Conservation (phyloP, 2,888 invertebrate genomes). For the Meiosimyza platycephala region DNA sequence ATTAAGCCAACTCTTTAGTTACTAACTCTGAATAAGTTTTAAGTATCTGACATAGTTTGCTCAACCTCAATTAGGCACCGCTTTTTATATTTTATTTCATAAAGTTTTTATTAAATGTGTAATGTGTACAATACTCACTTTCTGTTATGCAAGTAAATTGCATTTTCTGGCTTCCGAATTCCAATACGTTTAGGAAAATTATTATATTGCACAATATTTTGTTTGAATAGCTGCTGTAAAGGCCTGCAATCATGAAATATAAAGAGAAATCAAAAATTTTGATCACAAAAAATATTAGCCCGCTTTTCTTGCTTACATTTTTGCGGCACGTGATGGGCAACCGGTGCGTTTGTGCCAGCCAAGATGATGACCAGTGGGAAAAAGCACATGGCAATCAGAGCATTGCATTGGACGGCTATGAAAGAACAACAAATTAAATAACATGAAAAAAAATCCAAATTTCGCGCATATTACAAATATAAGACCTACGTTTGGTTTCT, state of each 20-base stretch:
- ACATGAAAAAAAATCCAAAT: not conserved
- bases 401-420: conserved; percentile 66
- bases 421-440: not conserved
- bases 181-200: conserved; percentile 62
- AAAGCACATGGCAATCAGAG: conserved; percentile 64
- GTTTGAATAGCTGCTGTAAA: conserved; percentile 64
- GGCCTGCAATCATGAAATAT: conserved; percentile 42
- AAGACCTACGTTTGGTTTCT: conserved; percentile 64
- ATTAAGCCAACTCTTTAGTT: too few relatives aligned
- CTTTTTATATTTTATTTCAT: too few relatives aligned
- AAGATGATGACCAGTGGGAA: conserved; percentile 66
- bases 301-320: conserved; percentile 55
- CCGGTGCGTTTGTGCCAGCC: conserved; percentile 67
- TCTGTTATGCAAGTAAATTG: conserved; percentile 61
- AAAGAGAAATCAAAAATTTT: not conserved
- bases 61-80: too few relatives aligned
- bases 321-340: conserved; percentile 64
- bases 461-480: not conserved
- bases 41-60: too few relatives aligned
- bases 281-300: not conserved
- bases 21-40: too few relatives aligned
- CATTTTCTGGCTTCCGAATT: conserved; percentile 57
- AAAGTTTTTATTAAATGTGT: too few relatives aligned
- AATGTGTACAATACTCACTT: conserved; percentile 52
- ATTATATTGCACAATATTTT: conserved; percentile 65